Percentiles rank a stretch among this genome's conserved stretches.
phyloP scores from a whole-genome alignment of 2,797 vertebrate species.

The Sus cebifrons region DNA sequence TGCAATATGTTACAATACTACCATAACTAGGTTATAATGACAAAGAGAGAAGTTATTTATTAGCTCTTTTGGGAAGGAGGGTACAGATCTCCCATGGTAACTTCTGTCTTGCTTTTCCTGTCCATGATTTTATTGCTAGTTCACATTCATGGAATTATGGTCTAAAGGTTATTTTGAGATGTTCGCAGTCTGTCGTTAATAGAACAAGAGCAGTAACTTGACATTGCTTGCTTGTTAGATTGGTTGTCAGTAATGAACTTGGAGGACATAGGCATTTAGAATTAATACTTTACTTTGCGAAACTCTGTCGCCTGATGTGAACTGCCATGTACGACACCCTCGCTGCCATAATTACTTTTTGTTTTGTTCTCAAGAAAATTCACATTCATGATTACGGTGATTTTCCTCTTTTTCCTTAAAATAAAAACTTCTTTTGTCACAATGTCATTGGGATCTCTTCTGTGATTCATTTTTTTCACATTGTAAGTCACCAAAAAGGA shows the following conservation, averaged over 20 bases:
- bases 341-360: constrained; percentile 14
- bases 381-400: constrained; percentile 43
- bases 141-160: background rate
- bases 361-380: constrained; percentile 43
- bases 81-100: background rate
- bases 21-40: background rate
- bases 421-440: background rate
- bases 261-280: constrained; percentile 6
- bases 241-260: constrained; percentile 44
- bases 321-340: background rate
- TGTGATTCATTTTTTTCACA: background rate
- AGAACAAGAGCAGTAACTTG: background rate
- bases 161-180: constrained; percentile 66
- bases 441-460: background rate
- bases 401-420: constrained; percentile 26
- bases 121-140: constrained; percentile 59
- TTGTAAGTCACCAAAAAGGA: background rate
- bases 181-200: background rate
- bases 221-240: constrained; percentile 1
- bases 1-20: background rate
- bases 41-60: constrained; percentile 39
- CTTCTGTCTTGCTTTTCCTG: constrained; percentile 51
- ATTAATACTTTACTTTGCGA: constrained; percentile 66
- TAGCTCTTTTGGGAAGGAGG: constrained; percentile 40
- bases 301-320: background rate